Conservation (phyloP, 2,888 invertebrate genomes). For the Acanthoscelides obtectus region DNA sequence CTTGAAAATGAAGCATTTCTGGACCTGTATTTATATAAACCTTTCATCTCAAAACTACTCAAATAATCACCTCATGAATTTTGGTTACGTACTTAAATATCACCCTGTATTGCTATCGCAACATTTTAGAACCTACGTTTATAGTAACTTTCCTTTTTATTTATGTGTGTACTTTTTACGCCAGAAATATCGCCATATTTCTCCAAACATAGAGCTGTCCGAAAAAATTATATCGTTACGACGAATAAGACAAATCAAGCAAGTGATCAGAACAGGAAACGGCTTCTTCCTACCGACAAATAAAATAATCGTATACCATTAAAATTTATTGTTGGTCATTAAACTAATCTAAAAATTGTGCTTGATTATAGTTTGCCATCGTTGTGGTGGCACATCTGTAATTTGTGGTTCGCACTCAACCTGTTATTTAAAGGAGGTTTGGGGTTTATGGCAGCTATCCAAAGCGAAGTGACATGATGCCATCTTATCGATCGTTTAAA, state of each 20-base stretch:
- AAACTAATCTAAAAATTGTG: constrained; percentile 32
- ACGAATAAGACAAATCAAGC: not conserved
- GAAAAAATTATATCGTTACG: not conserved
- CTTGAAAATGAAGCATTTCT: no score
- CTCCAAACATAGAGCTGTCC: no score
- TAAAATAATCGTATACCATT: constrained; percentile 22
- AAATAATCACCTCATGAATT: no score
- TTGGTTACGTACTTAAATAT: no score
- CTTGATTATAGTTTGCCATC: constrained; percentile 24
- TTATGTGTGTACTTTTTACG: no score
- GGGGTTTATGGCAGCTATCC: not conserved
- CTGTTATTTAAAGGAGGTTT: constrained; percentile 19
- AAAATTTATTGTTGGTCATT: constrained; percentile 28
- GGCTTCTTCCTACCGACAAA: constrained; percentile 12
- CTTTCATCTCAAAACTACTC: no score
- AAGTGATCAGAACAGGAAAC: not conserved
- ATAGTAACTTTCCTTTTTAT: no score
- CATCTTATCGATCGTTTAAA: not conserved
- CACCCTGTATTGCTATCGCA: no score
- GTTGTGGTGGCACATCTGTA: constrained; percentile 17
- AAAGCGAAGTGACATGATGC: not conserved
- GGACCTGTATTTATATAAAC: no score
- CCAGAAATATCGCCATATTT: no score
- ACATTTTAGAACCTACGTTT: no score
- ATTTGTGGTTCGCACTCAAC: constrained; percentile 22